Evolutionary conservation across 2,888 invertebrate species (phyloP).

Genomic region (Holacanthella duospinosa): DNA sequence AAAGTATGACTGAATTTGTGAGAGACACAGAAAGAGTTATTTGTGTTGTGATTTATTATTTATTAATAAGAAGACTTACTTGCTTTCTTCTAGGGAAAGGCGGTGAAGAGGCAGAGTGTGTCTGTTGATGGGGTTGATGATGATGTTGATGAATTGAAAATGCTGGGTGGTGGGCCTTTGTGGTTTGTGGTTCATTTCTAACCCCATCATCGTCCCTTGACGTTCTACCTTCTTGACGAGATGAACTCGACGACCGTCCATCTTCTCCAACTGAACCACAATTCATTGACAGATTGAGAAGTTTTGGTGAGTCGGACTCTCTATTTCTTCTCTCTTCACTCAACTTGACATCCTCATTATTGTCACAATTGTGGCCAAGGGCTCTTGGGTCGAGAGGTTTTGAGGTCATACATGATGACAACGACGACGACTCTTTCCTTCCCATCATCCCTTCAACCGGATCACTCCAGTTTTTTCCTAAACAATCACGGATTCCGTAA

Average conservation of each 20-base stretch:
- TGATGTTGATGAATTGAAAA: background rate
- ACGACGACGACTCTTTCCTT: background rate
- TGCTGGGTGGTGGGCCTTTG: conserved; percentile 1
- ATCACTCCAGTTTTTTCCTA: background rate
- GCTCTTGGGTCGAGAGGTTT: background rate
- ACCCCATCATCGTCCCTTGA: background rate
- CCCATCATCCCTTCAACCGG: background rate
- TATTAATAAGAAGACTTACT: conserved; percentile 36
- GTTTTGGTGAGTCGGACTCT: conserved; percentile 21
- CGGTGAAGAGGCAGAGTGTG: conserved; percentile 8
- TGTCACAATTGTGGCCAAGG: background rate
- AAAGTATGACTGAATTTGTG: no score
- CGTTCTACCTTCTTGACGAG: background rate
- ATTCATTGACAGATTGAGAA: conserved; percentile 26
- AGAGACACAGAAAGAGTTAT: no score
- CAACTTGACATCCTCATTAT: background rate
- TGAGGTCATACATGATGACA: background rate
- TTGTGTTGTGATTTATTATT: no score
- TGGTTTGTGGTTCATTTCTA: conserved; percentile 11
- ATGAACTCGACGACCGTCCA: background rate
- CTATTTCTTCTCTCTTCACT: background rate
- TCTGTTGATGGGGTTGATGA: conserved; percentile 11
- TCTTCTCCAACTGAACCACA: background rate
- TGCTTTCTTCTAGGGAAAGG: conserved; percentile 56
- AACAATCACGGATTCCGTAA: background rate